These are phyloP conservation scores for Nymphalis io DNA, from an alignment of 1,140 invertebrate genomes.

Conservation along the genomic window DNA sequence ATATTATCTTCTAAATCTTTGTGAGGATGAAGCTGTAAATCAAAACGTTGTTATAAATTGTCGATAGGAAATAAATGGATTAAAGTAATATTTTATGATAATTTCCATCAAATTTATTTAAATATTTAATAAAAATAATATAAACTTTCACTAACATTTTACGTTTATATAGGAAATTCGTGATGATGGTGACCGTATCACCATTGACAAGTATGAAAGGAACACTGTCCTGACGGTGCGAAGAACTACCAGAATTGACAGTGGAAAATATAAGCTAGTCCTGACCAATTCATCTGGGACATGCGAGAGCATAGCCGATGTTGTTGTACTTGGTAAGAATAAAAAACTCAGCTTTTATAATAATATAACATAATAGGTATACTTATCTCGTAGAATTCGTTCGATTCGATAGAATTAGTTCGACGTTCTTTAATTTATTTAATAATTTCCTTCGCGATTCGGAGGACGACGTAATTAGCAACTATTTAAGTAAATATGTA, in stretches of 20 bases:
- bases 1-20: not conserved
- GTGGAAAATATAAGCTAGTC: constrained; percentile 93
- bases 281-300: constrained; percentile 92
- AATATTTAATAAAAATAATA: not conserved
- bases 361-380: not conserved
- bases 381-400: no score
- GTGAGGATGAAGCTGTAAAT: not conserved
- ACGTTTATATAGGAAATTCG: constrained; percentile 58
- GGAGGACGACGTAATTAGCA: no score
- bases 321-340: constrained; percentile 90
- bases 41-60: not conserved
- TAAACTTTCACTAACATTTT: constrained; percentile 5
- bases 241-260: constrained; percentile 91
- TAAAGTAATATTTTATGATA: not conserved
- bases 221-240: constrained; percentile 95
- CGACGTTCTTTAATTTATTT: no score
- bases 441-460: no score
- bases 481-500: not conserved
- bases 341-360: not conserved
- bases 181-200: constrained; percentile 83
- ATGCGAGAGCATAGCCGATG: constrained; percentile 91
- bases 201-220: constrained; percentile 93
- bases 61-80: not conserved
- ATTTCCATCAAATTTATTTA: constrained; percentile 25
- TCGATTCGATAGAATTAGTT: no score